Evolutionary conservation across 2,113 vertebrate species (phyloP).

Genomic region (Lathamus discolor): DNA sequence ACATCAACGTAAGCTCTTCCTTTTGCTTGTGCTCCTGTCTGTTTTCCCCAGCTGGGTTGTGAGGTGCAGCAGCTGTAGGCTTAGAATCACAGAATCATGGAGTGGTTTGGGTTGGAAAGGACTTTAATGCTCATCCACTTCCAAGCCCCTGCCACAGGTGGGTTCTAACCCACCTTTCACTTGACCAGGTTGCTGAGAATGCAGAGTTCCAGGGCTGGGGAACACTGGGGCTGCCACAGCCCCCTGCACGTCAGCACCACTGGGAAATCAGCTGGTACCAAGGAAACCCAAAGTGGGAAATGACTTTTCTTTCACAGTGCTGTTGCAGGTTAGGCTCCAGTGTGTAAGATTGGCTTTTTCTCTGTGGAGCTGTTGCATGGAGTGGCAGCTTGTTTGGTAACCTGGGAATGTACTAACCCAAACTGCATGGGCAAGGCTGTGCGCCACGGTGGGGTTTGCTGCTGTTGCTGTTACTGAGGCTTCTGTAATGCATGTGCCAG

Average conservation of each 20-base stretch:
- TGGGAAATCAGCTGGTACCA: background rate
- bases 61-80: background rate
- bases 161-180: background rate
- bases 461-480: conserved; percentile 62
- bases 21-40: background rate
- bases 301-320: background rate
- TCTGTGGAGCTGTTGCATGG: conserved; percentile 10
- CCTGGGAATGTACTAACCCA: conserved; percentile 60
- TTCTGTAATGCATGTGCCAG: background rate
- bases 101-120: background rate
- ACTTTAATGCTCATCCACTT: background rate
- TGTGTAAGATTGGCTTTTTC: background rate
- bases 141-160: background rate
- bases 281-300: background rate
- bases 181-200: background rate
- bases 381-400: background rate
- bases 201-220: background rate
- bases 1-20: conserved; percentile 81
- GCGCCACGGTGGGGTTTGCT: background rate
- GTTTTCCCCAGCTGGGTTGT: rapidly evolving
- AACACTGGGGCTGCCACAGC: background rate
- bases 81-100: background rate
- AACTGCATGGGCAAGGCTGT: conserved; percentile 12
- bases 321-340: background rate
- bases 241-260: rapidly evolving